Percentiles rank a stretch among this genome's conserved stretches.
Conservation (phyloP, 2,797 vertebrate genomes). For the Leptoclinus maculatus region DNA sequence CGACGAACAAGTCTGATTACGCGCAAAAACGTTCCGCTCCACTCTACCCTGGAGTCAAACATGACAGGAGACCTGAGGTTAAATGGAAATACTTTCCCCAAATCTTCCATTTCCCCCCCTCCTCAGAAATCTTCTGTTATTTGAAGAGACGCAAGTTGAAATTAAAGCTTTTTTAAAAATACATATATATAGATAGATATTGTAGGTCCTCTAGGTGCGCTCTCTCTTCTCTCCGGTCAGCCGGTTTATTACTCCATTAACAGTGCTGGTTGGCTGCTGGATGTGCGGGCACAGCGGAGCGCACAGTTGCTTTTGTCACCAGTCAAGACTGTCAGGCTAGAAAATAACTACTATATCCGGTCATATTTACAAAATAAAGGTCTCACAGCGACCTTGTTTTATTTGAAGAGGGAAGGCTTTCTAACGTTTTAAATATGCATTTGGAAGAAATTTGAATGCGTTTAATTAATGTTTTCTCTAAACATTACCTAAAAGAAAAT, state of each 20-base stretch:
- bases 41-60: constrained; percentile 48
- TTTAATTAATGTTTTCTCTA: too few species aligned
- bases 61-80: constrained; percentile 29
- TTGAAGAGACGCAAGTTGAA: neutral
- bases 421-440: fast-evolving
- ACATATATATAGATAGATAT: too few species aligned
- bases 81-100: constrained; percentile 22
- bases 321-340: neutral
- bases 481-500: neutral
- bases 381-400: neutral
- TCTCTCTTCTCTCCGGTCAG: constrained; percentile 3
- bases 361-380: constrained; percentile 57
- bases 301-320: constrained; percentile 56
- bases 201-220: constrained; percentile 9
- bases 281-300: constrained; percentile 48
- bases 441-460: neutral
- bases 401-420: fast-evolving
- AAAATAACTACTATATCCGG: constrained; percentile 38
- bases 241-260: neutral
- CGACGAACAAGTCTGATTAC: constrained; percentile 33
- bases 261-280: constrained; percentile 1
- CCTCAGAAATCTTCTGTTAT: neutral
- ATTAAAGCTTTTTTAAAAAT: neutral
- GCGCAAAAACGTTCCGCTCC: constrained; percentile 49
- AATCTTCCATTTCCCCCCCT: constrained; percentile 49